A percentile compares a stretch with the other conserved stretches of the same genome.
Evolutionary conservation across 2,888 invertebrate genomes (phyloP).

Genomic region (Nomada goodeniana): DNA sequence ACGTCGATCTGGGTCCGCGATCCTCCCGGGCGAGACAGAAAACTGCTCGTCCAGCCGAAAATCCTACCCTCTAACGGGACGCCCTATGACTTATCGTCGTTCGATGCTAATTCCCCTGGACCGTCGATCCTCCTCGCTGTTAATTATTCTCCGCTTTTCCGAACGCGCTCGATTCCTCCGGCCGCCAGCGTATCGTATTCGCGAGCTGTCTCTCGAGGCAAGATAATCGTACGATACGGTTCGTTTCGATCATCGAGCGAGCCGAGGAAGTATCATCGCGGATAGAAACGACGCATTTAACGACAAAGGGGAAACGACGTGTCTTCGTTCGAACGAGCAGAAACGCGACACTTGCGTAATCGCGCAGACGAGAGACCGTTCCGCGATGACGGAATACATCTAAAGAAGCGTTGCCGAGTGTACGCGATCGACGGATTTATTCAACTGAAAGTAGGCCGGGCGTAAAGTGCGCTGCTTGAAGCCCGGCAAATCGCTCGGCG

Average conservation of each 20-base stretch:
- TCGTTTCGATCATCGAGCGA: constrained; percentile 5
- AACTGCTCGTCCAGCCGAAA: constrained; percentile 6
- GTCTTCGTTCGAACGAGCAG: constrained; percentile 48
- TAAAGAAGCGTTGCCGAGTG: background rate
- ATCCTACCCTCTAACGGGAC: constrained; percentile 47
- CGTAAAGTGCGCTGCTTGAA: constrained; percentile 25
- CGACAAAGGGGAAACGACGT: constrained; percentile 6
- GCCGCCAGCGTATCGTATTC: background rate
- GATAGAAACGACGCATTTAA: constrained; percentile 32
- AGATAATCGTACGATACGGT: constrained; percentile 22
- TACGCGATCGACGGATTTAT: constrained; percentile 53
- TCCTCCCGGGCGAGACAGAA: constrained; percentile 16
- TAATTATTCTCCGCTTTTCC: background rate
- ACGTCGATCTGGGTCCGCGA: constrained; percentile 51
- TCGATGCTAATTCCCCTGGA: constrained; percentile 52
- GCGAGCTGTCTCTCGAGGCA: constrained; percentile 4
- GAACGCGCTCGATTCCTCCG: too few relatives aligned
- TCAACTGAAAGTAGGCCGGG: constrained; percentile 54
- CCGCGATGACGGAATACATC: too few relatives aligned
- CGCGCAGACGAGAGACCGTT: constrained; percentile 8
- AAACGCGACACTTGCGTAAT: constrained; percentile 43
- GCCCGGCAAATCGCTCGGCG: constrained; percentile 4
- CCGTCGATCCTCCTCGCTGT: background rate
- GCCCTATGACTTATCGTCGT: constrained; percentile 46
- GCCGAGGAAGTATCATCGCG: constrained; percentile 17